phyloP scores from a whole-genome alignment of 2,797 vertebrate genomes.

The Mormyrops boulengeri region DNA sequence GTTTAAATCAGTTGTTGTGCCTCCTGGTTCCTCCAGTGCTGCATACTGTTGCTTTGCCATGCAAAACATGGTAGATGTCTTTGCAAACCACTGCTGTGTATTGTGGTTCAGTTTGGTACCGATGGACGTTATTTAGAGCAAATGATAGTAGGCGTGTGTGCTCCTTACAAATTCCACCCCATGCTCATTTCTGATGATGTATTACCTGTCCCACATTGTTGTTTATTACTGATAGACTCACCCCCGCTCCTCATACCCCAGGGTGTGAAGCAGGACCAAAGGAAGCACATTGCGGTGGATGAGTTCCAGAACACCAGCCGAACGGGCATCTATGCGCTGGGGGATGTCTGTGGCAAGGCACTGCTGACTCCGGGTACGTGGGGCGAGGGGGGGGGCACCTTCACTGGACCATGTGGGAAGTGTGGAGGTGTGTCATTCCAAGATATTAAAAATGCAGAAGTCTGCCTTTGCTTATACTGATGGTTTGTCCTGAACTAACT shows the following conservation, averaged over 20 bases:
- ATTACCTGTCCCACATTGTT: background rate
- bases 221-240: background rate
- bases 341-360: slow-evolving; percentile 9
- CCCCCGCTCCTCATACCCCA: slow-evolving; percentile 36
- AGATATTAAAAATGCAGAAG: background rate
- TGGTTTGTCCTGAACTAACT: background rate
- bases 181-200: background rate
- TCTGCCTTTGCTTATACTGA: background rate
- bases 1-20: background rate
- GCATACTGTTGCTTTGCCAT: background rate
- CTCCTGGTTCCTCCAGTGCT: background rate
- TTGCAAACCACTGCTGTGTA: background rate
- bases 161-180: background rate
- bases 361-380: background rate
- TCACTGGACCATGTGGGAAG: background rate
- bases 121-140: background rate
- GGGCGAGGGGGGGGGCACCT: background rate
- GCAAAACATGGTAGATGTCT: background rate
- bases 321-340: slow-evolving; percentile 8
- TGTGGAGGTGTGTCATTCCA: background rate
- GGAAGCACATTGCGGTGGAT: slow-evolving; percentile 72
- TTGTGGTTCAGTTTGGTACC: background rate
- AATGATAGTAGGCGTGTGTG: background rate
- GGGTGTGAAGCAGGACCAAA: slow-evolving; percentile 71
- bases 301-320: slow-evolving; percentile 81